A percentile compares a stretch with the other conserved stretches of the same genome.
Conservation (phyloP, 2,113 vertebrate genomes). For the Syngnathus scovelli region DNA sequence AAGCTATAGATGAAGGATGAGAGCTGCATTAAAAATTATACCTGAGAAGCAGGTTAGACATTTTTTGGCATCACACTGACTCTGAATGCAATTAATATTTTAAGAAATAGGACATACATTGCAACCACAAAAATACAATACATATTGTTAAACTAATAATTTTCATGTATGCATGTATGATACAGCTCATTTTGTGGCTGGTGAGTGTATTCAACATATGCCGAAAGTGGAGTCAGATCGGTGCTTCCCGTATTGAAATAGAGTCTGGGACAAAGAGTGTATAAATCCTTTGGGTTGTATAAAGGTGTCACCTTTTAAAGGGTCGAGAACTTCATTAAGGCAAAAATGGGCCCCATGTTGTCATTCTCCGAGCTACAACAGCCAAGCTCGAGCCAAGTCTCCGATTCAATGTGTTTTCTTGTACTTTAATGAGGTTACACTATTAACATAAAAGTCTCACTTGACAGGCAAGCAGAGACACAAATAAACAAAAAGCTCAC, state of each 20-base stretch:
- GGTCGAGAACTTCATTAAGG: slow-evolving; percentile 80
- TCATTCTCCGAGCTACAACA: slow-evolving; percentile 63
- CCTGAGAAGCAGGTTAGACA: neutral
- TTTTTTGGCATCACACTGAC: neutral
- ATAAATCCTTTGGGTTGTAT: slow-evolving; percentile 72
- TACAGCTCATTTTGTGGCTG: slow-evolving; percentile 27
- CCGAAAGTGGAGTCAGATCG: slow-evolving; percentile 54
- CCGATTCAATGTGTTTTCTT: slow-evolving; percentile 53
- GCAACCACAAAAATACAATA: neutral
- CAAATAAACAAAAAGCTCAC: neutral
- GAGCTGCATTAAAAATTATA: neutral
- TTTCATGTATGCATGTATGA: slow-evolving; percentile 48
- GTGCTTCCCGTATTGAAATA: slow-evolving; percentile 64
- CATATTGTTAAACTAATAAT: slow-evolving; percentile 21
- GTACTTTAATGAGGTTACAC: slow-evolving; percentile 50
- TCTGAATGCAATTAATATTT: neutral
- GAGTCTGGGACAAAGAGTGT: slow-evolving; percentile 66
- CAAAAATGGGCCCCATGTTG: slow-evolving; percentile 68
- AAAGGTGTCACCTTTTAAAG: slow-evolving; percentile 78
- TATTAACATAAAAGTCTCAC: slow-evolving; percentile 45
- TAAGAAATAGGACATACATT: too few relatives aligned
- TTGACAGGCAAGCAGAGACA: slow-evolving; percentile 14
- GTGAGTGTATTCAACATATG: neutral
- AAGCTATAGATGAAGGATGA: neutral
- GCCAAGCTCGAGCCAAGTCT: slow-evolving; percentile 50